Conservation (phyloP, 1,140 invertebrate genomes). For the Polyergus mexicanus region DNA sequence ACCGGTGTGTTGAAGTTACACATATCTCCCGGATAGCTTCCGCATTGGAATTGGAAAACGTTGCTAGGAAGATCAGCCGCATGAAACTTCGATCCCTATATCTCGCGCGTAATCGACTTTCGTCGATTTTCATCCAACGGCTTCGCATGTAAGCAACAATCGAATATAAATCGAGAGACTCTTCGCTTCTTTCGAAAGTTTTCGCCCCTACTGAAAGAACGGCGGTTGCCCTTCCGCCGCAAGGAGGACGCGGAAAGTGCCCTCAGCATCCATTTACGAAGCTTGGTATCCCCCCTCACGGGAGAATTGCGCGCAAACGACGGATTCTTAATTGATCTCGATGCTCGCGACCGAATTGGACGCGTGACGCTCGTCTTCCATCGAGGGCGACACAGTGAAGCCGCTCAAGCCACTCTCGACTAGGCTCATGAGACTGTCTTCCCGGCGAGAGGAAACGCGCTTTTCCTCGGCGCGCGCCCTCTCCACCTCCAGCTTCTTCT, state of each 20-base stretch:
- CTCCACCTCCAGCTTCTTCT: slow-evolving; percentile 70
- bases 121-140: slow-evolving; percentile 41
- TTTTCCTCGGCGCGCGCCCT: slow-evolving; percentile 64
- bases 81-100: background rate
- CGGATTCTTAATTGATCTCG: slow-evolving; percentile 71
- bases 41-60: background rate
- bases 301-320: slow-evolving; percentile 22
- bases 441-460: slow-evolving; percentile 53
- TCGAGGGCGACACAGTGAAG: slow-evolving; percentile 71
- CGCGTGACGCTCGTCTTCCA: slow-evolving; percentile 58
- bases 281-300: slow-evolving; percentile 25
- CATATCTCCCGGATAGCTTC: slow-evolving; percentile 25
- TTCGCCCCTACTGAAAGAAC: slow-evolving; percentile 30
- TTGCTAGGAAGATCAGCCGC: background rate
- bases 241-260: slow-evolving; percentile 3
- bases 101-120: slow-evolving; percentile 2
- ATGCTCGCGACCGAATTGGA: slow-evolving; percentile 74
- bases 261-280: slow-evolving; percentile 19
- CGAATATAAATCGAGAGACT: slow-evolving; percentile 23
- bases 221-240: slow-evolving; percentile 2
- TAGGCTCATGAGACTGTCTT: slow-evolving; percentile 73
- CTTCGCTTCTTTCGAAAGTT: slow-evolving; percentile 12
- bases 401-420: slow-evolving; percentile 77
- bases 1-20: slow-evolving; percentile 15
- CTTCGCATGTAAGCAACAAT: slow-evolving; percentile 31